A percentile compares a stretch with the other conserved stretches of the same genome.
Conservation (phyloP, 2,113 vertebrate species). For the Rattus rattus region DNA sequence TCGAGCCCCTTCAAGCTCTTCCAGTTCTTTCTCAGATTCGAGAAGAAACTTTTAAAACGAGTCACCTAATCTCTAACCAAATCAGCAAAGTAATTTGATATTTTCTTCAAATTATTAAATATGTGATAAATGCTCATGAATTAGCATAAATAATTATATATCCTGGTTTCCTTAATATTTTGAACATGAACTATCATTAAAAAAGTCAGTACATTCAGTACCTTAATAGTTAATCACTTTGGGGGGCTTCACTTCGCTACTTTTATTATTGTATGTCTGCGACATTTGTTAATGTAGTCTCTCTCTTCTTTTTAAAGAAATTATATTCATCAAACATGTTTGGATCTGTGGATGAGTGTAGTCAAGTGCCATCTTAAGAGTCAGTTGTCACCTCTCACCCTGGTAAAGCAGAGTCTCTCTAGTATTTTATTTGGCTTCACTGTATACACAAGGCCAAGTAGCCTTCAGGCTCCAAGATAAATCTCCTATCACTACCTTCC, state of each 20-base stretch:
- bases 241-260: not conserved
- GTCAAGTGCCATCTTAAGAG: not conserved
- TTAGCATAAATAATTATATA: not conserved
- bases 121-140: not conserved
- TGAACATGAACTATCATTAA: conserved; percentile 27
- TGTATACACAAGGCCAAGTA: too few species aligned
- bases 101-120: conserved; percentile 33
- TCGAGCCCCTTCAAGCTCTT: too few species aligned
- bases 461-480: too few species aligned
- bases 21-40: too few species aligned
- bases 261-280: not conserved
- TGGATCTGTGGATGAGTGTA: not conserved
- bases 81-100: not conserved
- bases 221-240: not conserved
- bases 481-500: too few species aligned
- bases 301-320: not conserved
- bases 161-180: not conserved
- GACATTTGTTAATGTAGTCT: too few species aligned
- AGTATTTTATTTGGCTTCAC: too few species aligned
- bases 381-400: not conserved
- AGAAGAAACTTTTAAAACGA: not conserved
- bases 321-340: not conserved
- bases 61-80: not conserved
- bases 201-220: not conserved
- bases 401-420: not conserved